Evolutionary conservation across 2,888 invertebrate species (phyloP).

Genomic region (Cantharis nigra): DNA sequence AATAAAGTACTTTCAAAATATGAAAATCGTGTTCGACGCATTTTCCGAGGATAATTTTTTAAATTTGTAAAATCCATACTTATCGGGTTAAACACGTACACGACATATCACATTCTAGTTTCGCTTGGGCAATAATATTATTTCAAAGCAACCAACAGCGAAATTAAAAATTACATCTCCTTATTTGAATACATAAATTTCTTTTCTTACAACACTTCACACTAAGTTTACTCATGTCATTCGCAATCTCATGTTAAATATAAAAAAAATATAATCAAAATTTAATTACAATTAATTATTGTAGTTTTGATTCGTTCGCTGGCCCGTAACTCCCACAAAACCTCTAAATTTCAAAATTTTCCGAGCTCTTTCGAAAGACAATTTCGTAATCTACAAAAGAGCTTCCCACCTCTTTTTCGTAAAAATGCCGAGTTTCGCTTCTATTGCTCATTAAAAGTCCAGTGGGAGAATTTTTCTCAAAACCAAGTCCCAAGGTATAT

Average conservation of each 20-base stretch:
- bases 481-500: too few relatives aligned
- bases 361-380: not conserved
- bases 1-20: conserved; percentile 10
- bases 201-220: not conserved
- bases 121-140: not conserved
- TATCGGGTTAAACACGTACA: not conserved
- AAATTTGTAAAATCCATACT: not conserved
- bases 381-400: not conserved
- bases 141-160: not conserved
- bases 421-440: not conserved
- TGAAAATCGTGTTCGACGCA: conserved; percentile 7
- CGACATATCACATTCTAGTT: not conserved
- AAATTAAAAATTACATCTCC: conserved; percentile 1
- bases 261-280: not conserved
- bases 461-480: too few relatives aligned
- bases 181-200: not conserved
- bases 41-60: not conserved
- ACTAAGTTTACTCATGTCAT: not conserved
- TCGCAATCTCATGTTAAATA: not conserved
- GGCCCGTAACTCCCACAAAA: not conserved
- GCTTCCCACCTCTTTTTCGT: not conserved
- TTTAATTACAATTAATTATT: not conserved
- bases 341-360: not conserved
- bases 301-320: not conserved
- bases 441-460: not conserved